Conservation (phyloP, 2,888 invertebrate species). For the Temnothorax ravouxi region DNA sequence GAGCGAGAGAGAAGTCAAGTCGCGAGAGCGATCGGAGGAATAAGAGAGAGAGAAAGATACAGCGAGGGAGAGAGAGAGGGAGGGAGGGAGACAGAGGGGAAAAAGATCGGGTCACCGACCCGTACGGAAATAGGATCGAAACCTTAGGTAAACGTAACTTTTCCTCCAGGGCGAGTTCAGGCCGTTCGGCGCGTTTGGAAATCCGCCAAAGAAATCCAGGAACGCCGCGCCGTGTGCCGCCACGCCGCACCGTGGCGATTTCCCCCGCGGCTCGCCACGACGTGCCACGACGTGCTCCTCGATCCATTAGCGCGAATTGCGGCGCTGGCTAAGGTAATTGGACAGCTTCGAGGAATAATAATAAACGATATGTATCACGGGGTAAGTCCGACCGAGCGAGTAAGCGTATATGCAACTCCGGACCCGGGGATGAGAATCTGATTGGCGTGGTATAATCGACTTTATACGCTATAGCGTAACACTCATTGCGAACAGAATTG, state of each 20-base stretch:
- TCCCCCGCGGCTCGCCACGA: conserved; percentile 69
- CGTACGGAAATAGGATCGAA: conserved; percentile 84
- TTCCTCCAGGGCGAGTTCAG: conserved; percentile 79
- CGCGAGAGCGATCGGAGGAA: conserved; percentile 43
- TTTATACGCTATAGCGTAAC: conserved; percentile 45
- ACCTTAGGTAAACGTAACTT: conserved; percentile 84
- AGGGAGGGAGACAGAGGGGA: conserved; percentile 36
- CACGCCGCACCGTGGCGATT: conserved; percentile 71
- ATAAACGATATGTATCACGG: conserved; percentile 72
- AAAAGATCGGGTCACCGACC: conserved; percentile 79
- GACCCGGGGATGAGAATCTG: conserved; percentile 38
- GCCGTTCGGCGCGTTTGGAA: conserved; percentile 82
- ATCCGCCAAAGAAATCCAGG: conserved; percentile 82
- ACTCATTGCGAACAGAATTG: conserved; percentile 23
- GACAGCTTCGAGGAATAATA: conserved; percentile 76
- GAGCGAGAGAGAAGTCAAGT: conserved; percentile 30
- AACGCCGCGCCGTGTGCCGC: conserved; percentile 71
- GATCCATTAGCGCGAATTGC: conserved; percentile 77
- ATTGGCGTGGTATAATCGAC: conserved; percentile 60
- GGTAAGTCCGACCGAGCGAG: conserved; percentile 10
- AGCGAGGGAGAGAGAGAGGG: conserved; percentile 25
- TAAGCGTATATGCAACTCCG: conserved; percentile 13
- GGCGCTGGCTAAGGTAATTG: conserved; percentile 74
- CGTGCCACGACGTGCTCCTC: conserved; percentile 68
- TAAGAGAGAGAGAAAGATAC: conserved; percentile 31